A percentile compares a stretch with the other conserved stretches of the same genome.
Evolutionary conservation across 2,113 vertebrate genomes (phyloP).

Genomic region (Ovis aries): ARS-UI_Ramb_v3.0 NC_056054.1:8524001-8524500

Average conservation of each 20-base stretch:
- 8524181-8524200: not conserved
- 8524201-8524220: not conserved
- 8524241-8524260: too few relatives aligned
- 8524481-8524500: not conserved
- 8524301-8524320: not conserved
- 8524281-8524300: fast-evolving
- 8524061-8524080: not conserved
- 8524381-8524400: not conserved
- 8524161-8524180: not conserved
- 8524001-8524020: not conserved
- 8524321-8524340: not conserved
- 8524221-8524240: not conserved
- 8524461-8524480: fast-evolving
- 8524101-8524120: not conserved
- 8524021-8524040: not conserved
- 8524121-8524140: not conserved
- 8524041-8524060: fast-evolving
- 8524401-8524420: too few relatives aligned
- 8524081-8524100: not conserved
- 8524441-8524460: not conserved
- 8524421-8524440: not conserved
- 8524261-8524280: not conserved
- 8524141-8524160: not conserved
- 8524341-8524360: not conserved
- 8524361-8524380: not conserved